Evolutionary conservation across 2,113 vertebrate species (phyloP).

Genomic region (Taurulus bubalis): DNA sequence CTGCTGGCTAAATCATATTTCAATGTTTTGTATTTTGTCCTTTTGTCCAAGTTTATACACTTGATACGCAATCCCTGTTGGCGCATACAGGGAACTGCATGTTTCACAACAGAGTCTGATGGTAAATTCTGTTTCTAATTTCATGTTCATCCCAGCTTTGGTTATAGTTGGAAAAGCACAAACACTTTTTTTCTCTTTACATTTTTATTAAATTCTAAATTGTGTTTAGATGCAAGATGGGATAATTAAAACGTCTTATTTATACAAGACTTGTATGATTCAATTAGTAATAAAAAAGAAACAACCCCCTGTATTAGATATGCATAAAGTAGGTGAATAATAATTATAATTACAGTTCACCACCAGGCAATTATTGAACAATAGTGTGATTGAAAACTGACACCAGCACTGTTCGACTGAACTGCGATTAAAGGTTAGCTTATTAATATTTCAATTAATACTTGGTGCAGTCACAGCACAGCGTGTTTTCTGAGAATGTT

Average conservation of each 20-base stretch:
- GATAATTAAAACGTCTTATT: constrained; percentile 59
- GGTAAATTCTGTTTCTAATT: constrained; percentile 29
- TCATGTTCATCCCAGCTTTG: constrained; percentile 35
- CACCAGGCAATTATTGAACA: constrained; percentile 33
- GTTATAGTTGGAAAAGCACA: neutral
- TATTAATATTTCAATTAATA: constrained; percentile 23
- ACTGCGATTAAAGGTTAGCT: constrained; percentile 18
- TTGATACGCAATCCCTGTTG: neutral
- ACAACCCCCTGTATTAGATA: constrained; percentile 36
- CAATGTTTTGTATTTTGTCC: neutral
- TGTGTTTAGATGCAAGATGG: constrained; percentile 35
- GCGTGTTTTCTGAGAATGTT: neutral
- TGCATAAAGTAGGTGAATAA: constrained; percentile 37
- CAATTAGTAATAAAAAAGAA: constrained; percentile 27
- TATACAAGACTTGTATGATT: constrained; percentile 36
- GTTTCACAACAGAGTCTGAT: constrained; percentile 19
- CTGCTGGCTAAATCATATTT: constrained; percentile 30
- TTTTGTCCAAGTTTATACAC: neutral
- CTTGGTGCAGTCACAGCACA: constrained; percentile 1
- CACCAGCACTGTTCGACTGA: neutral
- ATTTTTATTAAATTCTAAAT: constrained; percentile 45
- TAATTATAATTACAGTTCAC: constrained; percentile 22
- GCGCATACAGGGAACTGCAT: neutral
- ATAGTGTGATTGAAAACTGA: constrained; percentile 38
- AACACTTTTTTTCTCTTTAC: constrained; percentile 23